These are phyloP conservation scores for Machaerirhynchus nigripectus DNA, from an alignment of 2,113 vertebrate species.

Conservation along the genomic window DNA sequence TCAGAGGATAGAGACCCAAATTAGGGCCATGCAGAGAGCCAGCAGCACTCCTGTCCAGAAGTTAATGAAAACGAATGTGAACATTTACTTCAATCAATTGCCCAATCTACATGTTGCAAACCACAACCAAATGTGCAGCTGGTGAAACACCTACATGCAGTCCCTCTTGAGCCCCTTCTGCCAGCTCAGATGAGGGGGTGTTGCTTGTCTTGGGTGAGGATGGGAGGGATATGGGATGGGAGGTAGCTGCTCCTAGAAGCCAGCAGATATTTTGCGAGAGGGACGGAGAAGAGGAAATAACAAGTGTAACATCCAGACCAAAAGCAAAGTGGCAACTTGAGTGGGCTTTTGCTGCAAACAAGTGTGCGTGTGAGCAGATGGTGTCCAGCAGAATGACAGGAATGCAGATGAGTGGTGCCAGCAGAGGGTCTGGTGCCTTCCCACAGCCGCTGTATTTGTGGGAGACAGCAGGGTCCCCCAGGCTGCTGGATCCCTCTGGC, in stretches of 20 bases:
- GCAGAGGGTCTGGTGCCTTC: background rate
- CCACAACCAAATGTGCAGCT: background rate
- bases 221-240: background rate
- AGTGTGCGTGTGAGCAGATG: rapidly evolving
- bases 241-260: background rate
- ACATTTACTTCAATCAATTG: background rate
- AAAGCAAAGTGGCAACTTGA: rapidly evolving
- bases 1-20: background rate
- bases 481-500: background rate
- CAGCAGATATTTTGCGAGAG: rapidly evolving
- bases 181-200: background rate
- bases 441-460: background rate
- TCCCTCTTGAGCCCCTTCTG: background rate
- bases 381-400: background rate
- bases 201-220: background rate
- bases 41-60: background rate
- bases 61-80: rapidly evolving
- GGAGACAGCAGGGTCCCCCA: background rate
- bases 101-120: background rate
- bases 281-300: background rate
- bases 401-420: background rate
- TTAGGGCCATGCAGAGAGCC: background rate
- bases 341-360: background rate
- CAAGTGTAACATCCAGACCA: background rate
- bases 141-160: rapidly evolving